phyloP scores from a whole-genome alignment of 1,140 invertebrate genomes.

The Diplogasteroides magnus region DNA sequence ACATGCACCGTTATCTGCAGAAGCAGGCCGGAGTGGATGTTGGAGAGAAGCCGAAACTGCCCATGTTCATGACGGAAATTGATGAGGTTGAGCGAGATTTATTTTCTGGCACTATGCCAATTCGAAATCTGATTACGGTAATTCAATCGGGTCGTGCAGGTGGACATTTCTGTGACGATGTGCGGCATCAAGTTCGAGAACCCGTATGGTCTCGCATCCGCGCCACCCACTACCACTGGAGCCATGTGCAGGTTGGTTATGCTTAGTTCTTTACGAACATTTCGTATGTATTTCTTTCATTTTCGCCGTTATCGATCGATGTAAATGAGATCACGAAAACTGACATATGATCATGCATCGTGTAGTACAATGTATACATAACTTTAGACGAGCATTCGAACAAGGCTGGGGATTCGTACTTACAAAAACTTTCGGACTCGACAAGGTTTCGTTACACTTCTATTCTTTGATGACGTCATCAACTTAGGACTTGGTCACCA shows the following conservation, averaged over 20 bases:
- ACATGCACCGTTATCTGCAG: constrained; percentile 84
- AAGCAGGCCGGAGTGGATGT: constrained; percentile 63
- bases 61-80: constrained; percentile 84
- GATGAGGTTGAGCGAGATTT: constrained; percentile 63
- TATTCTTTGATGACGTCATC: constrained; percentile 9
- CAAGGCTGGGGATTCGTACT: constrained; percentile 92
- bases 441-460: constrained; percentile 69
- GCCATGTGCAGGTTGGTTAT: constrained; percentile 95
- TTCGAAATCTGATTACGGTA: too few species aligned
- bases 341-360: constrained; percentile 12
- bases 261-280: too few species aligned
- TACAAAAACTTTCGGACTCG: constrained; percentile 88
- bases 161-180: constrained; percentile 83
- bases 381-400: constrained; percentile 73
- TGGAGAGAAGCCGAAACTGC: constrained; percentile 68
- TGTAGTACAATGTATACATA: constrained; percentile 2
- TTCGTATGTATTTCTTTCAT: too few species aligned
- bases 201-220: constrained; percentile 92
- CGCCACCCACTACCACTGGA: constrained; percentile 84
- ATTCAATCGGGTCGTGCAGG: constrained; percentile 54
- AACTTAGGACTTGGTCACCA: constrained; percentile 79
- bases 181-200: constrained; percentile 90
- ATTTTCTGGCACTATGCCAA: too few species aligned
- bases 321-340: too few species aligned
- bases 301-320: too few species aligned